Evolutionary conservation across 2,113 vertebrate species (phyloP).

Genomic region (Ammodytes dubius): DNA sequence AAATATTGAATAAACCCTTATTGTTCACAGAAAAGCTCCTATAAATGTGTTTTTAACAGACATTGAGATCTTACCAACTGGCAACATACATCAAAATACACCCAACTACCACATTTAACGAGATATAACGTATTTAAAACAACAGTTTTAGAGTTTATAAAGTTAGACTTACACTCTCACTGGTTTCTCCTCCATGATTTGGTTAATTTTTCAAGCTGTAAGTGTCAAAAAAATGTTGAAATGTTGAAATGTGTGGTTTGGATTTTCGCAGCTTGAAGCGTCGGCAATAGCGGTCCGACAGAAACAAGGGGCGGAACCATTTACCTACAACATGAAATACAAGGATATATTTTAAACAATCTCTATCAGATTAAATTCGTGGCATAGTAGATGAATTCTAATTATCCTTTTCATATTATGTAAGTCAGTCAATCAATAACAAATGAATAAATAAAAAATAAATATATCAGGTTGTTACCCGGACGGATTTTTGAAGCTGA

Average conservation of each 20-base stretch:
- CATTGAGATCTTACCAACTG: no score
- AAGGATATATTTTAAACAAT: rapidly evolving
- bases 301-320: slow-evolving; percentile 27
- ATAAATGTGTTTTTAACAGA: neutral
- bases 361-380: neutral
- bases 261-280: slow-evolving; percentile 49
- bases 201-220: neutral
- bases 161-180: slow-evolving; percentile 81
- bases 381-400: rapidly evolving
- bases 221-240: neutral
- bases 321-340: neutral
- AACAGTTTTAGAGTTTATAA: rapidly evolving
- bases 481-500: slow-evolving; percentile 22
- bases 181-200: slow-evolving; percentile 78
- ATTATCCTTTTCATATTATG: rapidly evolving
- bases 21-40: neutral
- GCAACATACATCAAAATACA: neutral
- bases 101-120: neutral
- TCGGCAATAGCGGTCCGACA: slow-evolving; percentile 22
- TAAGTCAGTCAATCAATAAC: neutral
- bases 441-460: neutral
- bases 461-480: neutral
- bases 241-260: slow-evolving; percentile 22
- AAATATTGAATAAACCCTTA: neutral
- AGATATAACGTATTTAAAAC: rapidly evolving